Evolutionary conservation across 2,888 invertebrate genomes (phyloP).

Genomic region (Plebejus melissa): DNA sequence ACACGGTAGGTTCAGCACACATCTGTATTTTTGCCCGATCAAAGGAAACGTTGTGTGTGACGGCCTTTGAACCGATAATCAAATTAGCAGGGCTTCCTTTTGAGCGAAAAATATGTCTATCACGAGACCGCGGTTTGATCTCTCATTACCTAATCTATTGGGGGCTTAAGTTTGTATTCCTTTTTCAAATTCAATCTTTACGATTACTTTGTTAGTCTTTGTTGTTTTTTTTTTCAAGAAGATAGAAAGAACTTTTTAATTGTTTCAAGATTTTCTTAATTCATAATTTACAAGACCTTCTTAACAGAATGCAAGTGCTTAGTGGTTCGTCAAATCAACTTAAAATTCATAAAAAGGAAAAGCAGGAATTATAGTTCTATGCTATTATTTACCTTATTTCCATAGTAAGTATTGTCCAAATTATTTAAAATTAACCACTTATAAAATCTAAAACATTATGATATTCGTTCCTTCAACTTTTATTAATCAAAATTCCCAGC

Average conservation of each 20-base stretch:
- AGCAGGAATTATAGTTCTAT: too few species aligned
- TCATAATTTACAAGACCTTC: too few species aligned
- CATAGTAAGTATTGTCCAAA: too few species aligned
- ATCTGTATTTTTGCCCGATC: constrained; percentile 77
- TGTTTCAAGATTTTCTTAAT: too few species aligned
- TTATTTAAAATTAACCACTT: too few species aligned
- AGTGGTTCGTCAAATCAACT: too few species aligned
- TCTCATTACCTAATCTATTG: constrained; percentile 16
- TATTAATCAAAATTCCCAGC: not conserved
- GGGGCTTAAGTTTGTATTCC: constrained; percentile 7
- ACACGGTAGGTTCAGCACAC: constrained; percentile 62
- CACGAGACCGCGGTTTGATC: constrained; percentile 41
- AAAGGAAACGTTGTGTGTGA: constrained; percentile 69
- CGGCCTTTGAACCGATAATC: constrained; percentile 78
- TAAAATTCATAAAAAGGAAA: too few species aligned
- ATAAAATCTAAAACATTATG: too few species aligned
- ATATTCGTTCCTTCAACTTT: too few species aligned
- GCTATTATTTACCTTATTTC: too few species aligned
- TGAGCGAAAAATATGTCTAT: constrained; percentile 79
- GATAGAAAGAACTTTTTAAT: too few species aligned
- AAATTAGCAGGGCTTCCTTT: constrained; percentile 77
- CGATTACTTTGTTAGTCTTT: not conserved
- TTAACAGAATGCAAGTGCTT: too few species aligned
- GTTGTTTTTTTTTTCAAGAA: not conserved
- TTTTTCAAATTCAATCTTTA: not conserved